Evolutionary conservation across 2,888 invertebrate species (phyloP), one percentile per base, ranked within the genome.

Genomic region (Brachyptera putata): DNA sequence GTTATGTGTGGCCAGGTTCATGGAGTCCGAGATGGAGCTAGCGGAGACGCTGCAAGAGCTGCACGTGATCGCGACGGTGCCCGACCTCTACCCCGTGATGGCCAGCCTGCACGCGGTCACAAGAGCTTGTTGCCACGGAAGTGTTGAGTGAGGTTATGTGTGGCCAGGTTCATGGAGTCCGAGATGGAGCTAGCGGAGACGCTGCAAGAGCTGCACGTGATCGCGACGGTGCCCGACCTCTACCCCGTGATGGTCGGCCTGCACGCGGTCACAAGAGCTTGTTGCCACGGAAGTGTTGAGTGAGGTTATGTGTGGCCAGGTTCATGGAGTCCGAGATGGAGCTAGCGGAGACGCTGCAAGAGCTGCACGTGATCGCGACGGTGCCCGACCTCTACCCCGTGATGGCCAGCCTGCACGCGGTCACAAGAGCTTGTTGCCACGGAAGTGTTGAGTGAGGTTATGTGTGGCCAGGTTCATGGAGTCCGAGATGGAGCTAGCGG

Each of bases 271-370:
- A 89, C 92, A n/a, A n/a, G n/a, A n/a, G n/a, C n/a, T n/a, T n/a
- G n/a, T n/a, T n/a, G n/a, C n/a, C n/a, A n/a, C n/a, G n/a, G n/a
- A n/a, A n/a, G n/a, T n/a, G n/a, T n/a, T n/a, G n/a, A n/a, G n/a
- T n/a, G n/a, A n/a, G n/a, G n/a, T n/a, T n/a, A n/a, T n/a, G n/a
- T n/a, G n/a, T n/a, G n/a, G n/a, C n/a, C 63, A 85, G 84, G 70
- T 99, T 99, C 74, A 96, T 99, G 83, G 84, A 99, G 68, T 96
- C 97, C 61, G 99, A 99, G 78, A 80, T 98, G 37, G 95, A 96
- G 73, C 76, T 96, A 61, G 91, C 95, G 75, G 90, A 91, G 69
- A 86, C 88, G 46, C 79, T 90, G 57, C 86, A 94, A 80, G 94
- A 95, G 72, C 81, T 99, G 73, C 93, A 98, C 77, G 89, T 88